Evolutionary conservation across 2,888 invertebrate species (phyloP).

Genomic region (Leucophenga maculata): DNA sequence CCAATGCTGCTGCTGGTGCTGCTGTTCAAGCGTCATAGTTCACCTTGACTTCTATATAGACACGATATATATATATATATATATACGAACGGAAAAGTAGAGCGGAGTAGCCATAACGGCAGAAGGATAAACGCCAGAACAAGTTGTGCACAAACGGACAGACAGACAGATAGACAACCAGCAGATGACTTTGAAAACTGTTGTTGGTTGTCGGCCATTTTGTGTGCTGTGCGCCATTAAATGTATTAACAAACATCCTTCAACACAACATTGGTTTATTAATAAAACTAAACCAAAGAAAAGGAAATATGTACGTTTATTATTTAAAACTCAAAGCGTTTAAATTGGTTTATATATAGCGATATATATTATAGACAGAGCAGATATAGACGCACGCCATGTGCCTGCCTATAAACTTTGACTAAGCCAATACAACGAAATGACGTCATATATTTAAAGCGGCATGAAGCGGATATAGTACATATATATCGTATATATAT

Average conservation of each 20-base stretch:
- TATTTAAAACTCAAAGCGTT: too few relatives aligned
- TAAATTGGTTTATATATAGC: too few relatives aligned
- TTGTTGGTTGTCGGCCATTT: constrained; percentile 22
- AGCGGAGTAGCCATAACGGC: neutral
- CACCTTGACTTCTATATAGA: constrained; percentile 39
- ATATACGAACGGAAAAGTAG: constrained; percentile 2
- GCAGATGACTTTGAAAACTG: constrained; percentile 33
- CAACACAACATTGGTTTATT: too few relatives aligned
- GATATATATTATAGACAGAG: too few relatives aligned
- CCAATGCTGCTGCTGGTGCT: neutral
- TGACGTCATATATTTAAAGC: constrained; percentile 12
- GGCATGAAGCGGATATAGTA: too few relatives aligned
- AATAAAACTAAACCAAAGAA: too few relatives aligned
- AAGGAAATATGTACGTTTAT: too few relatives aligned
- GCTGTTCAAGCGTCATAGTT: constrained; percentile 40
- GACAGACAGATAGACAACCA: constrained; percentile 1
- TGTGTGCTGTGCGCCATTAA: neutral
- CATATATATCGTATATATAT: too few relatives aligned
- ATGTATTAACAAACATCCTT: neutral
- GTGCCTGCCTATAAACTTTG: too few relatives aligned
- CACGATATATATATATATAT: too few relatives aligned
- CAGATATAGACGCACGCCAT: too few relatives aligned
- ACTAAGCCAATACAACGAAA: neutral
- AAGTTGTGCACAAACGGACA: neutral
- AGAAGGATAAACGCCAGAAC: neutral